Base-by-base conservation (phyloP, 2,797 vertebrate species). In the Sciurus vulgaris region DNA sequence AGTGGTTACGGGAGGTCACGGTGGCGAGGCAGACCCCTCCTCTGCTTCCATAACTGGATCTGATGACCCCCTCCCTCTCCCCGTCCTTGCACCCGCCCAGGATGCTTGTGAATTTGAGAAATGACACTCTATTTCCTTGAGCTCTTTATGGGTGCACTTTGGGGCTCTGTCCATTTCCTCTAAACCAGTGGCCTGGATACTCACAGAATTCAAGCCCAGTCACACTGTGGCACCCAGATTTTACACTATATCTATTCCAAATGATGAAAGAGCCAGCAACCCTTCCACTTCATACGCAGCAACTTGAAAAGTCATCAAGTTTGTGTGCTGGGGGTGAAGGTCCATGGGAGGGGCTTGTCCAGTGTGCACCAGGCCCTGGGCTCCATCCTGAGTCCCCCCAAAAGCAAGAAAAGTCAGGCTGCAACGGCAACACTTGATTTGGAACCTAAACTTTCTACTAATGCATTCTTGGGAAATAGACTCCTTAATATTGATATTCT, bases 61-160 rank as follows among this genome's bases (percentile, higher is more conserved):
- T 51, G 13, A 72, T 1, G 3, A 67, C 3, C 4, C 7, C 4
- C 9, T 51, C 22, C 15, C 7, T 70, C 15, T 15, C 22, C 61
- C 1, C 49, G 3, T 76, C 15, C 13, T 13, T 9, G 49, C 14
- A 47, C 20, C 2, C 7, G 41, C 2, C 0, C 26, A 47, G 20
- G 2, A 28, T 9, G 59, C 41, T 35, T 63, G 72, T 11, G 49
- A 20, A 30, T 41, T 38, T 88, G 30, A 84, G 30, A 87, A 65
- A 76, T 28, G 81, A 81, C 72, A 30, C 38, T 67, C 5, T 35
- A 5, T 74, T 69, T 49, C 22, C 87, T 12, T 17, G 4, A 89
- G 18, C 24, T 44, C 22, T 56, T 22, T 22, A 56, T 56, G 7
- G 28, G 5, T 22, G 7, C 24, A 9, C 59, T 41, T 5, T 49